phyloP scores from a whole-genome alignment of 2,113 vertebrate species.

The Notothenia rossii region DNA sequence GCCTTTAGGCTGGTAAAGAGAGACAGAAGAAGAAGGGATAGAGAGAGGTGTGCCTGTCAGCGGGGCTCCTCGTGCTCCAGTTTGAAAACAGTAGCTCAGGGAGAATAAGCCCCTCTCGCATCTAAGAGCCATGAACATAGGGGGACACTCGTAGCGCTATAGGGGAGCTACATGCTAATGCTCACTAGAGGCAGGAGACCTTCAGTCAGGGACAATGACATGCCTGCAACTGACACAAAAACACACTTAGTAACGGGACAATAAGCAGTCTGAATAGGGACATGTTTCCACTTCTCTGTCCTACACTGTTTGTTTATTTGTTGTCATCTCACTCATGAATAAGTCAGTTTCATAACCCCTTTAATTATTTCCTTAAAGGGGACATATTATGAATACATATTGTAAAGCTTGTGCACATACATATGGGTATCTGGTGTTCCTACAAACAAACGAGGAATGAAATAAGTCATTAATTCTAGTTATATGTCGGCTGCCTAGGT shows the following conservation, averaged over 20 bases:
- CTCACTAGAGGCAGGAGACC: slow-evolving; percentile 31
- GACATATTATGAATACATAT: no score
- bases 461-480: no score
- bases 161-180: slow-evolving; percentile 53
- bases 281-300: no score
- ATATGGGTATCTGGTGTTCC: no score
- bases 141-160: slow-evolving; percentile 25
- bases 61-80: slow-evolving; percentile 72
- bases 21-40: slow-evolving; percentile 8
- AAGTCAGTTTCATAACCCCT: not conserved
- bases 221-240: not conserved
- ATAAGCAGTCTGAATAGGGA: not conserved
- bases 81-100: slow-evolving; percentile 82
- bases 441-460: no score
- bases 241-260: not conserved
- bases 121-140: slow-evolving; percentile 62
- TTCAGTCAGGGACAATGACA: slow-evolving; percentile 25
- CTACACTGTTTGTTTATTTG: not conserved
- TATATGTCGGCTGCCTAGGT: no score
- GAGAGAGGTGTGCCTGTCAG: slow-evolving; percentile 65
- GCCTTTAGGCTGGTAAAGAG: not conserved
- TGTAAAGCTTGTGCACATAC: no score
- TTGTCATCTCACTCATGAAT: not conserved
- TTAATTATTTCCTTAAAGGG: not conserved
- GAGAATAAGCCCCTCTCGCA: slow-evolving; percentile 65